Evolutionary conservation across 2,797 vertebrate genomes (phyloP), one percentile per base, ranked within the genome.

Genomic region (Eupleurogrammus muticus): DNA sequence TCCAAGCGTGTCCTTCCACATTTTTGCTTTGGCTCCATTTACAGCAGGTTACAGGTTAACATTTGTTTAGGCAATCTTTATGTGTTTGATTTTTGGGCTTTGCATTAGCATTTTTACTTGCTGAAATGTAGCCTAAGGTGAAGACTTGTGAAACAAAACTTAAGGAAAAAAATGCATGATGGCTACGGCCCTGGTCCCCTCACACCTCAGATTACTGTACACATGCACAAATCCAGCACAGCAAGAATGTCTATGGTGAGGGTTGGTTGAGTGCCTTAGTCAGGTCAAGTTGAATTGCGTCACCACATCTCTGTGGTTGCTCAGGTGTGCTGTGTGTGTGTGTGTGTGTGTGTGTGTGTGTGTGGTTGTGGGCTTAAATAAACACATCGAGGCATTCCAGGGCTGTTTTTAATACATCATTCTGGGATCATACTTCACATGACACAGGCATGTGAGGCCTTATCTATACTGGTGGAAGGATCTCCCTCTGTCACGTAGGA

Each of bases 381-480:
- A 77, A 67, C 57, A 66, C 50, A 56, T n/a, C 47, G 47, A 71
- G 24, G 20, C 28, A 60, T 79, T 70, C 49, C 79, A 53, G 47
- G 19, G 51, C 76, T 64, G 68, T 49, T 80, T 84, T 79, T 75
- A 77, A 68, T 4, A 50, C 66, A 75, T 8, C 35, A 56, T 76
- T 56, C 19, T 56, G 56, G 73, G 83, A 84, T 86, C 76, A 82
- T 59, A 79, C 40, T 40, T 28, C 28, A 28, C 28, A 58, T 61
- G 63, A 72, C 55, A 75, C 58, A 67, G 70, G 57, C 72, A 49
- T 52, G 52, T 77, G 42, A 19, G 66, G 16, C 77, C 74, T 84
- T 85, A 87, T 88, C 84, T 88, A 32, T 28, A 61, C 78, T 55
- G 56, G 66, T 81, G 70, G 64, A 75, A 78, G 79, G 71, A 68